Evolutionary conservation across 2,797 vertebrate genomes (phyloP), one percentile per base, ranked within the genome.

Genomic region (Antennarius maculatus): DNA sequence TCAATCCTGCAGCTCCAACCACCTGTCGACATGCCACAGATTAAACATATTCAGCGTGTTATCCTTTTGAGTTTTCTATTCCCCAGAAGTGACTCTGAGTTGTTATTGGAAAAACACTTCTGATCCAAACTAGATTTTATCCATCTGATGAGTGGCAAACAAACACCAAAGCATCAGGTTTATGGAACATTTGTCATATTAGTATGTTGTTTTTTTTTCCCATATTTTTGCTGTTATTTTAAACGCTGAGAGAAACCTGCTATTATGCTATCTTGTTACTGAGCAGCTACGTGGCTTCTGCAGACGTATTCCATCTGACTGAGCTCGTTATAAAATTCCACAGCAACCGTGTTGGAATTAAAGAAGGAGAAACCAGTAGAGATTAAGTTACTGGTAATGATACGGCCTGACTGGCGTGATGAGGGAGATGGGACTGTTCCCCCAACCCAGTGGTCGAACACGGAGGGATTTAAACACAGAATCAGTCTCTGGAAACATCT

Each of bases 261-360:
- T 76, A 89, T 88, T 90, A 91, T 80, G 63, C 83, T 83, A 88
- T 92, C 86, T 74, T 37, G 87, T 91, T 91, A 91, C 88, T 69
- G 51, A 82, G 85, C 72, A 64, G 71, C 82, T 81, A 78, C 86
- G 83, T 78, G 82, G 78, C 81, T 81, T 65, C 74, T 86, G 57
- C 3, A 73, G 81, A 76, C 75, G 41, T 70, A 62, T 70, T 82
- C 75, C 62, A 64, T 84, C 79, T 47, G 54, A 74, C 67, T 43
- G 70, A 60, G 74, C 70, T 79, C n/a, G 67, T 74, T 82, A 34
- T 66, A n/a, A 77, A 81, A 85, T 76, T 82, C 79, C 75, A 66
- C 65, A 69, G 79, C 80, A 80, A 65, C 72, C 61, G 39, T 71
- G 75, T 79, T 81, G 76, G 84, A 85, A 76, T 87, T 69, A 23